Percentiles rank a stretch among this genome's conserved stretches.
These are phyloP conservation scores for Sardinella longiceps DNA, from an alignment of 2,797 vertebrate species.

Conservation along the genomic window DNA sequence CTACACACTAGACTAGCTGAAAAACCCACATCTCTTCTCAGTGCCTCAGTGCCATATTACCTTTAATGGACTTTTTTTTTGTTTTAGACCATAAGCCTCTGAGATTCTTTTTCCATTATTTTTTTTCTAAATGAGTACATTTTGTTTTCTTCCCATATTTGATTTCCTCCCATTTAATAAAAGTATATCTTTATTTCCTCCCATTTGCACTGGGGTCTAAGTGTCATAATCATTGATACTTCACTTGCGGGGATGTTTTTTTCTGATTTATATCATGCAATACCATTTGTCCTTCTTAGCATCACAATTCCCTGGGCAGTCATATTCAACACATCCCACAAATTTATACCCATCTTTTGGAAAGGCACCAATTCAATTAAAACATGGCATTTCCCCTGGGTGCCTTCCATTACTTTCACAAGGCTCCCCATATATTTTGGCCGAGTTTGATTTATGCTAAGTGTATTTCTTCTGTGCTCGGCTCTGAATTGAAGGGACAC, in stretches of 20 bases:
- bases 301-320: slow-evolving; percentile 8
- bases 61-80: background rate
- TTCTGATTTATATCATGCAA: background rate
- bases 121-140: background rate
- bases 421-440: slow-evolving; percentile 1
- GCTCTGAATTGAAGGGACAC: background rate
- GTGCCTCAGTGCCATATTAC: background rate
- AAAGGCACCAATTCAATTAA: slow-evolving; percentile 21
- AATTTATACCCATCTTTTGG: slow-evolving; percentile 25
- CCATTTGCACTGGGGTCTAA: background rate
- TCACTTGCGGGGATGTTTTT: background rate
- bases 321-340: background rate
- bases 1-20: background rate
- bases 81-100: background rate
- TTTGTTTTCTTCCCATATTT: background rate
- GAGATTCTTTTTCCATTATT: background rate
- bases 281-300: background rate
- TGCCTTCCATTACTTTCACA: background rate
- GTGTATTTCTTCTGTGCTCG: background rate
- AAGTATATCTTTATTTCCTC: background rate
- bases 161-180: no score
- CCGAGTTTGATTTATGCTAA: slow-evolving; percentile 16
- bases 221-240: background rate
- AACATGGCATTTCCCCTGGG: slow-evolving; percentile 4
- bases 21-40: background rate